Evolutionary conservation across 2,888 invertebrate species (phyloP), one percentile per base, ranked within the genome.

Genomic region (Podabrus alpinus): DNA sequence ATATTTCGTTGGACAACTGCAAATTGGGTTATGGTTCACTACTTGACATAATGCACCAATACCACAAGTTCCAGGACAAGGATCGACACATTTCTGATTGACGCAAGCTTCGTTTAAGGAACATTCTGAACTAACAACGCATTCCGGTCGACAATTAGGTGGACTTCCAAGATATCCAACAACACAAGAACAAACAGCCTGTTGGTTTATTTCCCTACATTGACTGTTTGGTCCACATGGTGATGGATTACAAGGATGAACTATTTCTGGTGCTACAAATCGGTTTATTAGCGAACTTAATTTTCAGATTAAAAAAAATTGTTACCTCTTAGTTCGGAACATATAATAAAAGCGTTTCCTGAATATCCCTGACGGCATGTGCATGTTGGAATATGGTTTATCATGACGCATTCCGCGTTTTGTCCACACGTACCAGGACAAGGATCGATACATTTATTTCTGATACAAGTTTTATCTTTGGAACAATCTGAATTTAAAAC

Each of bases 351-450:
- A 62, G 94, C 93, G 86, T 94, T 93, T 81, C 95, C 95, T 45
- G 90, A 88, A 84, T 90, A 92, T 82, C 90, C 92, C 24, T 88
- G 85, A 13, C 92, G 91, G 85, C 95, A 95, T 62, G 90, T 90
- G 82, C 95, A 95, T 81, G 92, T 91, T 10, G 95, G 93, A 84
- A 93, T 91, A 83, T 95, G 95, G 83, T 93, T 93, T 45, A 92
- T 89, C 3, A 93, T 93, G 81, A 92, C 89, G 85, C 95, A 95
- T 72, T 91, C 84, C 0, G 95, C 94, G 82, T 92, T 91, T 78
- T 89, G 88, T 11, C 94, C 95, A 85, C 95, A 95, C 11, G 92
- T 92, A 78, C 92, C 93, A 11, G 90, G 89, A 82, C 95, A 95
- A 59, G 94, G 93, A 87, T 94, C 90, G n/a, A 89, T 85, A 82